Percentiles rank a stretch among this genome's conserved stretches.
Conservation (phyloP, 2,113 vertebrate genomes). For the Blennius ocellaris region DNA sequence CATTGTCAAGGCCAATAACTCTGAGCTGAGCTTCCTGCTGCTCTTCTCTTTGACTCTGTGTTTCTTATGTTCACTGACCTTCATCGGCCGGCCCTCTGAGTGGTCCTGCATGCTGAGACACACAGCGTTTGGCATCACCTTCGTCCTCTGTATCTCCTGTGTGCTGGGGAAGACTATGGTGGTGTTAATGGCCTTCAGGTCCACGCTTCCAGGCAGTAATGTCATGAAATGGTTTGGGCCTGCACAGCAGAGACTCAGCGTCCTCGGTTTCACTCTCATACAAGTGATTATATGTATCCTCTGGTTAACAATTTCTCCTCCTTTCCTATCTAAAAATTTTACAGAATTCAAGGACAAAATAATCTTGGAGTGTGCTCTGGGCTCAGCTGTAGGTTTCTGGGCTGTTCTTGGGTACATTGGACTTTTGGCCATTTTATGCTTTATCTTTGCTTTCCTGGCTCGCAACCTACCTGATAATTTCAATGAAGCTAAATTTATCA, state of each 20-base stretch:
- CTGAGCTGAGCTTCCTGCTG: constrained; percentile 35
- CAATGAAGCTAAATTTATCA: constrained; percentile 84
- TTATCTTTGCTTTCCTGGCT: constrained; percentile 80
- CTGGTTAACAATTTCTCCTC: constrained; percentile 68
- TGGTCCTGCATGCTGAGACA: constrained; percentile 77
- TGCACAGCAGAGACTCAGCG: constrained; percentile 64
- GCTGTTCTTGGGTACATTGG: constrained; percentile 80
- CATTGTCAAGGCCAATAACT: constrained; percentile 37
- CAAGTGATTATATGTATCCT: constrained; percentile 71
- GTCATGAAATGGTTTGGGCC: constrained; percentile 74
- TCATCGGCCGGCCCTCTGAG: constrained; percentile 68
- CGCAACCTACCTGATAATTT: constrained; percentile 82
- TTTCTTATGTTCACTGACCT: constrained; percentile 72
- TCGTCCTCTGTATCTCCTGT: constrained; percentile 77
- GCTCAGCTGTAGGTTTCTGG: constrained; percentile 77
- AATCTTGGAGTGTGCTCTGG: constrained; percentile 76
- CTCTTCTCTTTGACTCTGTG: constrained; percentile 70
- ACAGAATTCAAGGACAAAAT: constrained; percentile 71
- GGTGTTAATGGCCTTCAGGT: constrained; percentile 73
- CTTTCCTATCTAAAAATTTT: constrained; percentile 60
- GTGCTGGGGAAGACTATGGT: constrained; percentile 75
- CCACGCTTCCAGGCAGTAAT: constrained; percentile 64
- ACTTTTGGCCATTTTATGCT: constrained; percentile 77
- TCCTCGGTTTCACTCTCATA: constrained; percentile 63
- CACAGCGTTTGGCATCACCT: constrained; percentile 75